Base-by-base conservation (phyloP, 2,888 invertebrate genomes). In the Tuberolachnus salignus region DNA sequence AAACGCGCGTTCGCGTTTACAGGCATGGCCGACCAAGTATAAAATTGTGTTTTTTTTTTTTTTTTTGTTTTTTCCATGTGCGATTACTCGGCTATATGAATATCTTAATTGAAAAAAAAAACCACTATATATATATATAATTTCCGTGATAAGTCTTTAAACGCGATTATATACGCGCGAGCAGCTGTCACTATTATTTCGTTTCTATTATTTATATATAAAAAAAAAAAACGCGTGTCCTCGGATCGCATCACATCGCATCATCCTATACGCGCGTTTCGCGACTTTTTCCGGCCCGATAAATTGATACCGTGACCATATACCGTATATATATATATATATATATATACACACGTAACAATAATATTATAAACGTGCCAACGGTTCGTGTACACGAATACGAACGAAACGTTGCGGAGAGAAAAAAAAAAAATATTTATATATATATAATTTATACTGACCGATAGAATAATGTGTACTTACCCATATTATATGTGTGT, bases 21-120 rank as follows among this genome's bases (percentile, higher is more conserved):
- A 69, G 78, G 78, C 78, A 67, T 78, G 78, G 10, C 23, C 69
- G 19, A n/a, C 78, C 78, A 78, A 69, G 78, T 67, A 78, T 78
- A 69, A 59, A 78, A 78, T 78, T 61, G 59, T 42, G 49, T 78
- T 69, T 78, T 69, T n/a, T n/a, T n/a, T n/a, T n/a, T n/a, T n/a
- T n/a, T n/a, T n/a, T n/a, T n/a, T 34, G 34, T 34, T 34, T 34
- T 34, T 34, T 34, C 34, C 6, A 34, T 34, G 34, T 6, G 34
- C 73, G 19, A 74, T 74, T 64, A 78, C 59, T 78, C 69, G 51
- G 51, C 51, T 59, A 78, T 6, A 34, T 69, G 73, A 64, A 74
- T 44, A 53, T 74, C 63, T 74, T 64, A 74, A 74, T 74, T 64
- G 64, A 74, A 73, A 73, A 63, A 42, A 23, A 73, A 63, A 73